Percentiles rank a stretch among this genome's conserved stretches.
These are phyloP conservation scores for Charina bottae DNA, from an alignment of 2,113 vertebrate genomes.

Conservation along the genomic window DNA sequence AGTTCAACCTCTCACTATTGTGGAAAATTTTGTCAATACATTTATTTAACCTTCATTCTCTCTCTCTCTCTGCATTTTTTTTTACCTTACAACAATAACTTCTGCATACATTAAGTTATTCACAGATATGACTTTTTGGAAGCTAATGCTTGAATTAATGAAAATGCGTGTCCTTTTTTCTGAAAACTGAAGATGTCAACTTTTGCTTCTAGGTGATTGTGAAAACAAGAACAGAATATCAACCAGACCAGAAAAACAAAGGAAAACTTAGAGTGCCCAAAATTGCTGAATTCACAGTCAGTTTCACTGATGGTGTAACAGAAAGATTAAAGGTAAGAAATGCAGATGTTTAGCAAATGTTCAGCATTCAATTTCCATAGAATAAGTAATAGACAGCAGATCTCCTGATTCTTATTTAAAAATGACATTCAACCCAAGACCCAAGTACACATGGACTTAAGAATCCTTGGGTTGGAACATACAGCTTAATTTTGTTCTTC, in stretches of 20 bases:
- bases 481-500: background rate
- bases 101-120: conserved; percentile 9
- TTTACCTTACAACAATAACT: background rate
- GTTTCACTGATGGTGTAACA: conserved; percentile 88
- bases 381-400: conserved; percentile 49
- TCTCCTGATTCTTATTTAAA: conserved; percentile 34
- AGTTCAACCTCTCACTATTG: too few species aligned
- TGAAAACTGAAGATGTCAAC: conserved; percentile 39
- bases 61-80: background rate
- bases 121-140: background rate
- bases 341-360: conserved; percentile 38
- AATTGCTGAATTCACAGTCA: conserved; percentile 98
- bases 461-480: background rate
- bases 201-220: conserved; percentile 89
- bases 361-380: conserved; percentile 32
- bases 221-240: conserved; percentile 96
- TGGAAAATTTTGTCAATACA: background rate
- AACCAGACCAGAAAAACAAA: conserved; percentile 96
- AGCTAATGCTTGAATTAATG: conserved; percentile 9
- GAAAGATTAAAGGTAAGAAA: conserved; percentile 87
- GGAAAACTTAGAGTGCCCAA: conserved; percentile 94
- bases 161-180: background rate
- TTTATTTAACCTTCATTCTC: conserved; percentile 1
- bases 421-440: conserved; percentile 41
- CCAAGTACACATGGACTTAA: background rate